Conservation (phyloP, 2,113 vertebrate species). For the Campylomormyrus numenius region DNA sequence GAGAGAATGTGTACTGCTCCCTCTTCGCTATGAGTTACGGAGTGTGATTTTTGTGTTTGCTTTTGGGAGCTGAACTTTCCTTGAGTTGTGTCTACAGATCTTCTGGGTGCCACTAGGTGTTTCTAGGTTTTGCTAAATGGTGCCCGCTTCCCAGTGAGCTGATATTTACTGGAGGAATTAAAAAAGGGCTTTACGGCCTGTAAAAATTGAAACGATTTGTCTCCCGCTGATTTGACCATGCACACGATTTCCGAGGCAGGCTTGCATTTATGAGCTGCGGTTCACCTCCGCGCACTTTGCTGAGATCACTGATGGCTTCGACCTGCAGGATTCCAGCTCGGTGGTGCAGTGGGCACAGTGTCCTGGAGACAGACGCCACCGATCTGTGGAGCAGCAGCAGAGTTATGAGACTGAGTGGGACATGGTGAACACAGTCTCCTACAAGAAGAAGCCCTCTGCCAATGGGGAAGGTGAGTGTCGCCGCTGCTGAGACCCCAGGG, state of each 20-base stretch:
- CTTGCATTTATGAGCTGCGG: neutral
- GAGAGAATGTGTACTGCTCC: neutral
- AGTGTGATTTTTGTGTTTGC: neutral
- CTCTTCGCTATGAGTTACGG: neutral
- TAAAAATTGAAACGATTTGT: neutral
- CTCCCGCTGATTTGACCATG: neutral
- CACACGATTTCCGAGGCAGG: neutral
- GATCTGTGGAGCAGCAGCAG: conserved; percentile 65
- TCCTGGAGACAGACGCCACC: conserved; percentile 60
- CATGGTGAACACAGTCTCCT: conserved; percentile 86
- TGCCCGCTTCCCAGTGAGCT: neutral
- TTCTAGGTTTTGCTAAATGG: neutral
- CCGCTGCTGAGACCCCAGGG: neutral
- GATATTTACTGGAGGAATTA: neutral
- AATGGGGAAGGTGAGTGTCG: conserved; percentile 70
- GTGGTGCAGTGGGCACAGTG: conserved; percentile 84
- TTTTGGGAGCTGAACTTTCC: neutral
- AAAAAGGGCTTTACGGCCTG: neutral
- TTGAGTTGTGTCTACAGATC: neutral
- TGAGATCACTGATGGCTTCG: too few species aligned
- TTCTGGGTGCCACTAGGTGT: neutral
- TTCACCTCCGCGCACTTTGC: too few species aligned
- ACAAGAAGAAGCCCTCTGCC: conserved; percentile 73
- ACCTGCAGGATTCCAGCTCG: conserved; percentile 87
- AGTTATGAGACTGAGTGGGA: conserved; percentile 97